Percentiles rank a stretch among this genome's conserved stretches.
phyloP scores from a whole-genome alignment of 2,797 vertebrate genomes.

The Mormyrus proboscirostris region DNA sequence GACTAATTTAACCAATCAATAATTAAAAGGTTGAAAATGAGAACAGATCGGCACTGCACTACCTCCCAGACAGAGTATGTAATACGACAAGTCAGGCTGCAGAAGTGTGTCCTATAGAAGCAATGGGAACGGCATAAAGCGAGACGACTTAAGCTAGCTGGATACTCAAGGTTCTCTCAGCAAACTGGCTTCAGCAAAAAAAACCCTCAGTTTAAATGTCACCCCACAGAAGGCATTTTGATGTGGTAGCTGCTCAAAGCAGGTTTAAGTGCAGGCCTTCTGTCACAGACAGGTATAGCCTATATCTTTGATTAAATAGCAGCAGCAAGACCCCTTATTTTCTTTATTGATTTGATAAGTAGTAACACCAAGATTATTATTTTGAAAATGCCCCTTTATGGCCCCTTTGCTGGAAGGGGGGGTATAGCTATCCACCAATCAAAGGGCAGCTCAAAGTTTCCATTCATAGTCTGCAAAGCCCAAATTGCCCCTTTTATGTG shows the following conservation, averaged over 20 bases:
- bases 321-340: background rate
- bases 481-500: background rate
- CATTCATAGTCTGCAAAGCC: background rate
- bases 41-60: background rate
- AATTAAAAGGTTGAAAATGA: background rate
- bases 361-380: background rate
- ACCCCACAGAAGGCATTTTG: background rate
- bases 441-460: background rate
- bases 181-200: background rate
- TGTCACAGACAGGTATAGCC: background rate
- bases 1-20: background rate
- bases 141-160: background rate
- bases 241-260: background rate
- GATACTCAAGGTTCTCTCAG: background rate
- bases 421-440: background rate
- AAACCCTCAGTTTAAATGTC: background rate
- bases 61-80: background rate
- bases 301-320: background rate
- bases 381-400: background rate
- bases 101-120: background rate
- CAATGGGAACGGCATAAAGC: background rate
- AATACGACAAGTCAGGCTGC: background rate
- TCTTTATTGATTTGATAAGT: background rate
- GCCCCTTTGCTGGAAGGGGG: background rate
- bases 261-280: background rate